phyloP scores from a whole-genome alignment of 2,797 vertebrate genomes.

The Darevskia mixta region DNA sequence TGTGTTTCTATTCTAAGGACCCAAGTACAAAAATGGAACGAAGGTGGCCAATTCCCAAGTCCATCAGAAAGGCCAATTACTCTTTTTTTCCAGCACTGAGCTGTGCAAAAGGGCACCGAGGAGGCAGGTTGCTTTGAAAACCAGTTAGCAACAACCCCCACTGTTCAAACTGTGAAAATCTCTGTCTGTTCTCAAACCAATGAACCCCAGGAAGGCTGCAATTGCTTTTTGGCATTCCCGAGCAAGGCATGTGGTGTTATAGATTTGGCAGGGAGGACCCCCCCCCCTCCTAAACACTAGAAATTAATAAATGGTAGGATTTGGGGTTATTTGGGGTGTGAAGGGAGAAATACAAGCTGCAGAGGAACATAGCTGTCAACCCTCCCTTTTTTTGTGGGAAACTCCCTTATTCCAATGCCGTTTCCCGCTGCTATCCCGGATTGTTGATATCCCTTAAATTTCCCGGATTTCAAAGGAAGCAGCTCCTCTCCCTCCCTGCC shows the following conservation, averaged over 20 bases:
- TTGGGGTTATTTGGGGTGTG: no score
- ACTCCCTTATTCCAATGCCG: no score
- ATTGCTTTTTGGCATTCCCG: not conserved
- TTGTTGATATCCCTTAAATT: no score
- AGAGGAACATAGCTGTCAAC: no score
- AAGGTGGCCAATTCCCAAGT: slow-evolving; percentile 40
- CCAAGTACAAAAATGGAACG: slow-evolving; percentile 60
- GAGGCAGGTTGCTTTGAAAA: slow-evolving; percentile 50
- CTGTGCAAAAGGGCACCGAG: slow-evolving; percentile 27
- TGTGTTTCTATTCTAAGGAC: slow-evolving; percentile 35
- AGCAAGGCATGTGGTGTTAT: not conserved
- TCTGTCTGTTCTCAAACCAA: not conserved
- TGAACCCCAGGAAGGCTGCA: slow-evolving; percentile 19
- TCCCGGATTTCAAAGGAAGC: no score
- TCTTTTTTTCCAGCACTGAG: not conserved
- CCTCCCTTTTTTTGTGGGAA: no score
- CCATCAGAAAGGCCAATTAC: slow-evolving; percentile 42
- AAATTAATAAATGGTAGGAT: no score
- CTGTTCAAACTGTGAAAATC: slow-evolving; percentile 14
- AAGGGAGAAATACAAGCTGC: no score
- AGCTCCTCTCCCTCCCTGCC: no score
- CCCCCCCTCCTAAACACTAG: no score
- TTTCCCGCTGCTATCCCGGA: no score
- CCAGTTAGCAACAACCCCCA: slow-evolving; percentile 4
- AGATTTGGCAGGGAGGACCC: no score